These are phyloP conservation scores for Gambelia wislizenii DNA, from an alignment of 2,797 vertebrate genomes.

Conservation along the genomic window DNA sequence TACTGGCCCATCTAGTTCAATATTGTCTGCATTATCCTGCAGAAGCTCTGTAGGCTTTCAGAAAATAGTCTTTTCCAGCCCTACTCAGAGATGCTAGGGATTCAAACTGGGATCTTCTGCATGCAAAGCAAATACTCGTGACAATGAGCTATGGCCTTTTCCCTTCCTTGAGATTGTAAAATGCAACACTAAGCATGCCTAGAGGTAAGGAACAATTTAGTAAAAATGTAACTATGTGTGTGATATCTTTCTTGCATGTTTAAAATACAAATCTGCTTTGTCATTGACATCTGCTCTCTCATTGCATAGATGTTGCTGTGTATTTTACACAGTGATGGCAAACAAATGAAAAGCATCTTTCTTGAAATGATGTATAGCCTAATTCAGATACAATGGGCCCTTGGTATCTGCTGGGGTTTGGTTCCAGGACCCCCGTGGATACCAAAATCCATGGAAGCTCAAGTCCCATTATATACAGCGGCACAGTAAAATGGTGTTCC, in stretches of 20 bases:
- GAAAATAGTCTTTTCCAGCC: not conserved
- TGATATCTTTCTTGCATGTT: not conserved
- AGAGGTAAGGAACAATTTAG: not conserved
- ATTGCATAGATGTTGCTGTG: accelerated
- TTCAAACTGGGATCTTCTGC: not conserved
- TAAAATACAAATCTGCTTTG: not conserved
- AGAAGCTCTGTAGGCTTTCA: not conserved
- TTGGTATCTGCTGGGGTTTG: no score
- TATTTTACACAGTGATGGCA: not conserved
- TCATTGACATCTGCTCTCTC: not conserved
- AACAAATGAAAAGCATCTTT: accelerated
- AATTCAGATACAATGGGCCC: no score
- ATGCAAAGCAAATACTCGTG: not conserved
- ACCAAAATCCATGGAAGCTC: no score
- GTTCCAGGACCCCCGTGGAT: no score
- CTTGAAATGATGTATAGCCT: not conserved
- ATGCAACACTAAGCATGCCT: not conserved
- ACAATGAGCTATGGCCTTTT: not conserved
- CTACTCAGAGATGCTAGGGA: not conserved
- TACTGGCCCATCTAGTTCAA: not conserved
- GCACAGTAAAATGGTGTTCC: no score
- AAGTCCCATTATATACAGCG: no score
- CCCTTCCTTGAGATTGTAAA: not conserved
- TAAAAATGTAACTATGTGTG: not conserved
- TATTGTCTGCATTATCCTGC: not conserved